Base-by-base conservation (phyloP, 2,113 vertebrate genomes). In the Cettia cetti region DNA sequence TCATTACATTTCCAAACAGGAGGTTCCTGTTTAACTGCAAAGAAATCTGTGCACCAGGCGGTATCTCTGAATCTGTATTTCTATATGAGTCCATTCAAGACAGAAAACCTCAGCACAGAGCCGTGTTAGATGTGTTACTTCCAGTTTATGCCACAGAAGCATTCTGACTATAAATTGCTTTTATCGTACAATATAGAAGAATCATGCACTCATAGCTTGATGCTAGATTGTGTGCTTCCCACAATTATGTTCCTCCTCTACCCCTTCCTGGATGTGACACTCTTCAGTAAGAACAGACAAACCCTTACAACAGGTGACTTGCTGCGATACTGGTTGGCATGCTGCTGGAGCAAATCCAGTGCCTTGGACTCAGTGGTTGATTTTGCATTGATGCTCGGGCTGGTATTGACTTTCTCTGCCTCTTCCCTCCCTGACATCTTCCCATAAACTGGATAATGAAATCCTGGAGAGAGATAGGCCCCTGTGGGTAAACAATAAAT, bases 361-460 rank as follows among this genome's bases (percentile, higher is more conserved):
- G 99, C 98, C 92, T 99, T 98, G 23, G 99, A 98, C 96, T 99
- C 99, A 49, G 98, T 96, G 96, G 98, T 96, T 90, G 98, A 97
- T 97, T 99, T 99, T 15, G 97, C 88, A 97, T 96, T 98, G 94
- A 98, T 98, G 91, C 97, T 98, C 1, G 99, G 98, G 91, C 98
- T 98, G 79, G 98, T 98, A 64, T 97, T 99, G 93, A 98, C 98
- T 95, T 98, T 99, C 94, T 99, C 99, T 2, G 98, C 96, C 91
- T 99, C 99, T 96, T 99, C 99, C 97, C 99, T 98, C 92, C 99
- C 99, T 39, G 99, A 99, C 39, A 99, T 99, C 98, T 99, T 99
- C 86, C 99, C 99, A 89, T 99, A 99, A 95, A 99, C 98, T 89
- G 99, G 99, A 97, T 99, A 99, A 98, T 99, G 99, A 98, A 99